A percentile compares a stretch with the other conserved stretches of the same genome.
Evolutionary conservation across 2,888 invertebrate species (phyloP).

Genomic region (Eristalis intricaria): DNA sequence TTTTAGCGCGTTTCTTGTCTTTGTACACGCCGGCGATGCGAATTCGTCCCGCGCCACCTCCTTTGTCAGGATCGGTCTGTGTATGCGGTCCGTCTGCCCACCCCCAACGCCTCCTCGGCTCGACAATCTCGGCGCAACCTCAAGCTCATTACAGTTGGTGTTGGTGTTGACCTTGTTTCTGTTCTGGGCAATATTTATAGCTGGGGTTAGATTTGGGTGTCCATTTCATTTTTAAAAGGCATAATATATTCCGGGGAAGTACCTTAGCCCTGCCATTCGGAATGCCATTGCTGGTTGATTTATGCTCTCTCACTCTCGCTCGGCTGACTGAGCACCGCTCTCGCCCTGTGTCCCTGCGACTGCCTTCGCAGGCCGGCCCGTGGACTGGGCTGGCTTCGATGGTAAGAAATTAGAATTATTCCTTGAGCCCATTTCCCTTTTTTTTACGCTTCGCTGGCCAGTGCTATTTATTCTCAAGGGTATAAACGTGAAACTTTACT

Average conservation of each 20-base stretch:
- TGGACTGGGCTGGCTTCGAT: conserved; percentile 16
- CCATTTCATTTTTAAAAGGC: conserved; percentile 66
- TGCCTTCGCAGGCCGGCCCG: neutral
- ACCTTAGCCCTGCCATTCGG: conserved; percentile 56
- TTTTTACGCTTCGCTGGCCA: conserved; percentile 12
- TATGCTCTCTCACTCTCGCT: conserved; percentile 27
- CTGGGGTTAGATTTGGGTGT: conserved; percentile 66
- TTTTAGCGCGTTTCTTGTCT: conserved; percentile 37
- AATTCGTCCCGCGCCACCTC: too few species aligned
- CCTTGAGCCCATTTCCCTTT: conserved; percentile 44
- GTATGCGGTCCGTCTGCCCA: neutral
- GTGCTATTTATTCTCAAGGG: conserved; percentile 14
- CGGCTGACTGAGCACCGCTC: neutral
- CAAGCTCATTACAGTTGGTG: conserved; percentile 61
- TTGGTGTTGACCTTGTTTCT: conserved; percentile 63
- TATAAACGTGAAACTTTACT: conserved; percentile 6
- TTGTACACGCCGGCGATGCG: neutral
- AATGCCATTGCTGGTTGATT: conserved; percentile 66
- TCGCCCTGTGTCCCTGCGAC: neutral
- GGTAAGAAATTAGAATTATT: conserved; percentile 54
- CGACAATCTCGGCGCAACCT: conserved; percentile 46
- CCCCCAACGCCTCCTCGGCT: neutral
- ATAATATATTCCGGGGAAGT: conserved; percentile 59
- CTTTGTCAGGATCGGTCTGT: neutral
- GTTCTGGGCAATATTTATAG: conserved; percentile 54